Evolutionary conservation across 2,113 vertebrate species (phyloP), one percentile per base, ranked within the genome.

Genomic region (Chloebia gouldiae): DNA sequence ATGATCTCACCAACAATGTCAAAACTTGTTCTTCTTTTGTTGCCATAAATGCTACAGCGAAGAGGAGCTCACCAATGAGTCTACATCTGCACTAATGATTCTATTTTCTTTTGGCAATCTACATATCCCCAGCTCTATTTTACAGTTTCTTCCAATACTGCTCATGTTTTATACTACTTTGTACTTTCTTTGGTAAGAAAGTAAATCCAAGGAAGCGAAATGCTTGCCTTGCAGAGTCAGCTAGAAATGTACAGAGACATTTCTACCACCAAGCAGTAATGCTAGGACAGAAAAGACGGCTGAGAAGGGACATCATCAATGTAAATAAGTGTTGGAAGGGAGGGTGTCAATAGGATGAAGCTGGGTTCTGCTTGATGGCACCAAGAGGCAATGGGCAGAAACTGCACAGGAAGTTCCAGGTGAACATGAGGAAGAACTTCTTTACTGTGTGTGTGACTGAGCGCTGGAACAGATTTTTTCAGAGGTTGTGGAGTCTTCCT

Each of bases 321-420:
- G 15, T 44, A 59, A 51, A 5, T 15, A 57, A 50, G 8, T 42
- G 15, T 16, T 53, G 50, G 70, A 37, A 49, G 12, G 12, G 21
- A 69, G 10, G 1, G 4, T 19, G 21, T 27, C 47, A 53, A 47
- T 3, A 35, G 11, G 25, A 27, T 2, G 2, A 66, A 76, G 21
- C 7, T n/a, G 31, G 21, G 24, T 11, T 68, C n/a, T 60, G 12
- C 30, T 47, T 1, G 0, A 30, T 47, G 17, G 13, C 6, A 17
- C 25, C 12, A 23, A 35, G 20, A 19, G 11, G 11, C 17, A 47
- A 31, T 5, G 8, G 40, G n/a, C 30, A 68, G 53, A 68, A 61
- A 31, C 3, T 27, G 30, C 11, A 61, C 21, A 40, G 25, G 24
- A 40, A 35, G 24, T 68, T 60, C 20, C 30, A 68, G 24, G 39